Evolutionary conservation across 1,140 invertebrate genomes (phyloP), one percentile per base, ranked within the genome.

Genomic region (Oedothorax gibbosus): DNA sequence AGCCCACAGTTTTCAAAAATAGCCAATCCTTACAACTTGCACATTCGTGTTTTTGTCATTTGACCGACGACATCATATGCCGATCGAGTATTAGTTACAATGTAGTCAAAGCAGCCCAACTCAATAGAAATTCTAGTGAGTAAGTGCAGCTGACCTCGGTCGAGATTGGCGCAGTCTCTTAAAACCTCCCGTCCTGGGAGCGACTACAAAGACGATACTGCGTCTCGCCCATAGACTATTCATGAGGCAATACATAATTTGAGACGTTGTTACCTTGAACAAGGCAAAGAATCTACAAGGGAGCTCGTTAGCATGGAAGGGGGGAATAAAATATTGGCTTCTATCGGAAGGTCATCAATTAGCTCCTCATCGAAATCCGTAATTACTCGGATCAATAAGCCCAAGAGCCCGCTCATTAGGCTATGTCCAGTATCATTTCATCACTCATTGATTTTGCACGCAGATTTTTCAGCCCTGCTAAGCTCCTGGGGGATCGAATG

Each of bases 391-490:
- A 76, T 76, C 81, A 76, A 75, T 84, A 75, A 84, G 68, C 72
- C 81, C 71, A 60, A 18, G 81, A 75, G 81, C 21, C 81, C 65
- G 62, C 81, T 84, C 81, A 84, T 84, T 84, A 84, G 81, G 62
- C 60, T 66, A 68, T 66, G 72, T 84, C 81, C 81, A 75, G 81
- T 84, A 84, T 84, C 81, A 84, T 84, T 84, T 84, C 62, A 84
- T 76, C 72, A 72, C 62, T 76, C 72, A 84, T 75, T 84, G 81
- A 84, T 84, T 76, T 84, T 57, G 64, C 14, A 57, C 60, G 57
- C 72, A 75, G 72, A 84, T 84, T 84, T 84, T 84, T 84, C 71
- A 84, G 72, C 81, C 68, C 21, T 71, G 15, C 69, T 54, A 72
- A 71, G 66, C 68, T 72, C 21, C 64, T 20, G 35, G 80, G 35